Evolutionary conservation across 2,888 invertebrate genomes (phyloP).

Genomic region (Cataglyphis cursor): DNA sequence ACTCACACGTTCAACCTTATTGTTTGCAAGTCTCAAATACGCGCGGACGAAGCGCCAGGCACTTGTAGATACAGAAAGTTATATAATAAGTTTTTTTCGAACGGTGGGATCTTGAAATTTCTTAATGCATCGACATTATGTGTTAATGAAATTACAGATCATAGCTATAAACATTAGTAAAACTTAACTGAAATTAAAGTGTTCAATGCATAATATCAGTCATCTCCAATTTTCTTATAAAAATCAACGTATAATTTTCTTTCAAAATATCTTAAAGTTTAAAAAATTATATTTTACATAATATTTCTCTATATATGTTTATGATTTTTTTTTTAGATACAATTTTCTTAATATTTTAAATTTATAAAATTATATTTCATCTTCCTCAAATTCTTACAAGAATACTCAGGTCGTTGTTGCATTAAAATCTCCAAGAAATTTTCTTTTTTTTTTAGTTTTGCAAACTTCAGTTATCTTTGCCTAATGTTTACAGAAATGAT

Average conservation of each 20-base stretch:
- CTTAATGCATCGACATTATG: not conserved
- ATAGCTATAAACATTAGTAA: conserved; percentile 23
- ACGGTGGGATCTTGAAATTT: conserved; percentile 36
- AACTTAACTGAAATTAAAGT: not conserved
- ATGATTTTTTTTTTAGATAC: not conserved
- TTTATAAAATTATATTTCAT: conserved; percentile 6
- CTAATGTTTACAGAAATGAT: conserved; percentile 25
- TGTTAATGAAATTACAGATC: not conserved
- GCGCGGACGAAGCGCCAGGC: conserved; percentile 78
- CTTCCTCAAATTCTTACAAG: not conserved
- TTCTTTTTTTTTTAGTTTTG: not conserved
- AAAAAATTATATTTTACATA: not conserved
- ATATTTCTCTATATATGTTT: not conserved
- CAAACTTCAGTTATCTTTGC: not conserved
- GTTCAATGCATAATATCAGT: not conserved
- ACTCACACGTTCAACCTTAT: conserved; percentile 61
- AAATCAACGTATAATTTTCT: not conserved
- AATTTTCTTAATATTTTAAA: not conserved
- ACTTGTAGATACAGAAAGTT: conserved; percentile 71
- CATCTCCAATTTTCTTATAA: not conserved
- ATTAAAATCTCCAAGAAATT: not conserved
- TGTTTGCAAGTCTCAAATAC: conserved; percentile 69
- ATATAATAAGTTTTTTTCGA: conserved; percentile 37
- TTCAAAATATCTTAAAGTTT: not conserved
- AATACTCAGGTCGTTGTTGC: not conserved